These are phyloP conservation scores for Uropsilus gracilis DNA, from an alignment of 2,113 vertebrate genomes.

Conservation along the genomic window DNA sequence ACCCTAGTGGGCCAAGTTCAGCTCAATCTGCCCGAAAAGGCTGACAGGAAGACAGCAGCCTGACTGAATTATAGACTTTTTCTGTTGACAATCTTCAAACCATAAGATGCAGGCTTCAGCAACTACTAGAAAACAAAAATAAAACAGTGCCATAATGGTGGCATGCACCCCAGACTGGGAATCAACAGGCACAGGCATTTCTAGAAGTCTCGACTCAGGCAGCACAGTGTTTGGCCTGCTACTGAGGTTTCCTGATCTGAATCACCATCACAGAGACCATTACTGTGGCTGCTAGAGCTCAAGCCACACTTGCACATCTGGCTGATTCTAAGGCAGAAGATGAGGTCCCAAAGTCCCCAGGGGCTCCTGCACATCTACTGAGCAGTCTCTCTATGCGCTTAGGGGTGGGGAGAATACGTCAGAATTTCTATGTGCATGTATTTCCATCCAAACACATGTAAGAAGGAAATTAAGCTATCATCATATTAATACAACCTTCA, in stretches of 20 bases:
- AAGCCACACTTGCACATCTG: background rate
- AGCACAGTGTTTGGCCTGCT: background rate
- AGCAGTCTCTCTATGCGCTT: background rate
- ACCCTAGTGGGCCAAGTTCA: background rate
- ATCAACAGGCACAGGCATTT: background rate
- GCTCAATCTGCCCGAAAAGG: background rate
- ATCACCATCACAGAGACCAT: constrained; percentile 54
- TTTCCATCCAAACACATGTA: background rate
- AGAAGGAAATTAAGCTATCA: background rate
- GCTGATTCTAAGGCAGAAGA: constrained; percentile 1
- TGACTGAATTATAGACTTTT: background rate
- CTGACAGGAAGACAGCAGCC: background rate
- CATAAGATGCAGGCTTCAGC: background rate
- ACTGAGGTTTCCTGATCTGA: constrained; percentile 73
- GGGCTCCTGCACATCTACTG: background rate
- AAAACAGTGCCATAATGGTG: background rate
- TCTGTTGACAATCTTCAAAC: background rate
- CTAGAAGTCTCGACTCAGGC: background rate
- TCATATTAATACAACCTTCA: too few relatives aligned
- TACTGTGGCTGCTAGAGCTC: background rate
- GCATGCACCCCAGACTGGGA: background rate
- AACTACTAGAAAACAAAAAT: background rate
- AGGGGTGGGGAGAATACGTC: background rate
- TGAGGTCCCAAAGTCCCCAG: background rate
- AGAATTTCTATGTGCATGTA: background rate